Percentiles rank a stretch among this genome's conserved stretches.
Conservation (phyloP, 2,888 invertebrate species). For the Lymantria dispar region DNA sequence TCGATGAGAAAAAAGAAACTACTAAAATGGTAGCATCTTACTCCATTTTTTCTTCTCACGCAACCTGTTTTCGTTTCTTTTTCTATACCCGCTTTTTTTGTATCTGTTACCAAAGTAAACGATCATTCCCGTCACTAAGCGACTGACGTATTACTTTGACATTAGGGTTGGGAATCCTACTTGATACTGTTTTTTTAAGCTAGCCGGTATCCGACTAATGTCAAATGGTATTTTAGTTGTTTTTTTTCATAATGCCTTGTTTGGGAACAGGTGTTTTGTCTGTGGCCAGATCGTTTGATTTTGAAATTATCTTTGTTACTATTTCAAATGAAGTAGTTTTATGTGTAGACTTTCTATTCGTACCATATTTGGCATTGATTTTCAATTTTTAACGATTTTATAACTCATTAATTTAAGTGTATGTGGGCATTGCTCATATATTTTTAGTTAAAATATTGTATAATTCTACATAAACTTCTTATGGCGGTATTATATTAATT, state of each 20-base stretch:
- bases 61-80: conserved; percentile 49
- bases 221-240: conserved; percentile 41
- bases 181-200: conserved; percentile 10
- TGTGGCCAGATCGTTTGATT: conserved; percentile 24
- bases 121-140: conserved; percentile 17
- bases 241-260: conserved; percentile 28
- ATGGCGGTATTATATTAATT: no score
- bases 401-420: no score
- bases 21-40: conserved; percentile 40
- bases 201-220: conserved; percentile 27
- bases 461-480: no score
- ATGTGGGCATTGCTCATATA: no score
- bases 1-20: conserved; percentile 20
- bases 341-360: neutral
- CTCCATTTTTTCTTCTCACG: conserved; percentile 52
- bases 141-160: conserved; percentile 11
- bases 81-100: conserved; percentile 30
- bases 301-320: conserved; percentile 12
- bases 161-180: conserved; percentile 18
- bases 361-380: conserved; percentile 3
- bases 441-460: no score
- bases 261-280: conserved; percentile 46
- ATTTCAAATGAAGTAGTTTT: neutral
- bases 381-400: no score
- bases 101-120: conserved; percentile 20